These are phyloP conservation scores for Excalfactoria chinensis DNA, from an alignment of 2,113 vertebrate species.

Conservation along the genomic window DNA sequence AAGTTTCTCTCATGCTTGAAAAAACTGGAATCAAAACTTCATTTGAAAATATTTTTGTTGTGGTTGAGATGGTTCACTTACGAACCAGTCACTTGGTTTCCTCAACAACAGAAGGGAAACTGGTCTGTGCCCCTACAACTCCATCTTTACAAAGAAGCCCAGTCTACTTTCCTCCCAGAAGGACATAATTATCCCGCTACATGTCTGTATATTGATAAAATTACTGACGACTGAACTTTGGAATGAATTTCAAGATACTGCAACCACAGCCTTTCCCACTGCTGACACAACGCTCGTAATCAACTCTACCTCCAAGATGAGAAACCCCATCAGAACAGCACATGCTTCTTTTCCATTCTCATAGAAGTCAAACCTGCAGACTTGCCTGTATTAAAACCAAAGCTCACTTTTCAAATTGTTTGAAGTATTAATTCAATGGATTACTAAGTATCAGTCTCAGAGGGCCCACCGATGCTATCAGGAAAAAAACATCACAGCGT, in stretches of 20 bases:
- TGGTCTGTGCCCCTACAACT: neutral
- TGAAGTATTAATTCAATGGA: constrained; percentile 35
- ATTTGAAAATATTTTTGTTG: neutral
- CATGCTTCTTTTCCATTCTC: neutral
- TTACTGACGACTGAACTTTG: neutral
- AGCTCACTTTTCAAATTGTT: constrained; percentile 17
- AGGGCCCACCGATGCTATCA: neutral
- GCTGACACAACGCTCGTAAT: neutral
- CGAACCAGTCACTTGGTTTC: neutral
- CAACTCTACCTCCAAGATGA: fast-evolving
- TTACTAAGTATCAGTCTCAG: constrained; percentile 11
- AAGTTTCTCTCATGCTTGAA: neutral
- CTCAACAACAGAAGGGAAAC: neutral
- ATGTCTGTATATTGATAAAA: neutral
- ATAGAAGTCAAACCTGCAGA: neutral
- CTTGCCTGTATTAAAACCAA: neutral
- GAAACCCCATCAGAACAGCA: neutral
- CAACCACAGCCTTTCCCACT: neutral
- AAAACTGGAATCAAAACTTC: neutral
- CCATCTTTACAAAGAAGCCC: neutral
- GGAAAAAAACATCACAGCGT: neutral
- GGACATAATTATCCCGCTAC: neutral
- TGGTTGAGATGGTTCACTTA: neutral
- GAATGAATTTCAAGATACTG: neutral
- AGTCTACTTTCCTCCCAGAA: neutral